A percentile compares a stretch with the other conserved stretches of the same genome.
These are phyloP conservation scores for Crocuta crocuta DNA, from an alignment of 2,113 vertebrate genomes.

Conservation along the genomic window DNA sequence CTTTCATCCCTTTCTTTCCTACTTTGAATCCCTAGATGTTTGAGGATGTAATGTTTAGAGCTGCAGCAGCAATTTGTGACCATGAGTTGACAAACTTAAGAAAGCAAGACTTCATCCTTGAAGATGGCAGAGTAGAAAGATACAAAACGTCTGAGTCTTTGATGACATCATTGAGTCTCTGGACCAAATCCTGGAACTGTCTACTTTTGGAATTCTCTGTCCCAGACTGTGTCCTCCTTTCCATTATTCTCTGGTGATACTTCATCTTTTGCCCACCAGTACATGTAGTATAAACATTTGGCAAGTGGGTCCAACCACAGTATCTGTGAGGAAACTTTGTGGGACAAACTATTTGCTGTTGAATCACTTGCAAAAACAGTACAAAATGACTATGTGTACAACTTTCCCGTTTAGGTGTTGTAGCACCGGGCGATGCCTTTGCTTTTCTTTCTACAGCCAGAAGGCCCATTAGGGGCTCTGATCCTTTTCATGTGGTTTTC, in stretches of 20 bases:
- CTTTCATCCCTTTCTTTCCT: constrained; percentile 2
- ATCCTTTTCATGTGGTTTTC: neutral
- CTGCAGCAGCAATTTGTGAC: neutral
- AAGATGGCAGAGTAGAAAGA: neutral
- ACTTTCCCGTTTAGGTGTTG: neutral
- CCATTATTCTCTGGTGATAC: neutral
- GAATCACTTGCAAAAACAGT: neutral
- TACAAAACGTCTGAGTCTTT: neutral
- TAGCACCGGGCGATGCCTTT: neutral
- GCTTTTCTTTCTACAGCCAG: neutral
- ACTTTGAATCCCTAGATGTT: neutral
- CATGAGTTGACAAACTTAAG: neutral
- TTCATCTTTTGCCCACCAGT: neutral
- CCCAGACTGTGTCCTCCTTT: neutral
- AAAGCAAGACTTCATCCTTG: neutral
- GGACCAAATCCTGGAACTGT: neutral
- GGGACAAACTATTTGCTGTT: neutral
- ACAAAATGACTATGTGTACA: neutral
- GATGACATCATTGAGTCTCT: neutral
- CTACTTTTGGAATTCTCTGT: neutral
- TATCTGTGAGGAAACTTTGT: neutral
- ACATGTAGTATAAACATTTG: neutral
- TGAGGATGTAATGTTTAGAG: neutral
- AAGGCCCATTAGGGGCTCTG: neutral
- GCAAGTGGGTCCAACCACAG: neutral